A percentile compares a stretch with the other conserved stretches of the same genome.
phyloP scores from a whole-genome alignment of 2,888 invertebrate species.

The Rapana venosa region DNA sequence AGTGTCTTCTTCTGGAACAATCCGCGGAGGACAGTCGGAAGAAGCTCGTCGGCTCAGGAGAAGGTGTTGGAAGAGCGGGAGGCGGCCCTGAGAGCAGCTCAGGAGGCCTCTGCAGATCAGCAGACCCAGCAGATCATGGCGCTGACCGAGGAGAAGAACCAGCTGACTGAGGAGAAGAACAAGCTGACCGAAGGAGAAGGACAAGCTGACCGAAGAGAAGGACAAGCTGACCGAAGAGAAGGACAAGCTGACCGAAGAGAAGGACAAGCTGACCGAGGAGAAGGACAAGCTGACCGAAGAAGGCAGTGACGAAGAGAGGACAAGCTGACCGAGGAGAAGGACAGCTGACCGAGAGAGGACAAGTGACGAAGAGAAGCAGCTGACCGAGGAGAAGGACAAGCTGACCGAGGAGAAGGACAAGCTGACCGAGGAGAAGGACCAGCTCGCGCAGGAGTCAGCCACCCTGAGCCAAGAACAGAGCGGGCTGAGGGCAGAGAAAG shows the following conservation, averaged over 20 bases:
- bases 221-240: too few relatives aligned
- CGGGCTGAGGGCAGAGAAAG: conserved; percentile 32
- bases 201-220: too few relatives aligned
- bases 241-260: too few relatives aligned
- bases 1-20: conserved; percentile 16
- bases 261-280: too few relatives aligned
- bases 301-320: conserved; percentile 13
- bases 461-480: conserved; percentile 1
- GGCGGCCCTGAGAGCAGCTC: not conserved
- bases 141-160: conserved; percentile 35
- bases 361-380: not conserved
- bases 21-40: conserved; percentile 29
- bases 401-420: conserved; percentile 10
- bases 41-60: not conserved
- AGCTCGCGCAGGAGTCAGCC: conserved; percentile 34
- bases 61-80: conserved; percentile 32
- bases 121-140: conserved; percentile 5
- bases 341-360: too few relatives aligned
- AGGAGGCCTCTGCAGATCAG: not conserved
- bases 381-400: conserved; percentile 36
- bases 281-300: too few relatives aligned
- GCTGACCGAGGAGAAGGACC: not conserved
- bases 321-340: too few relatives aligned
- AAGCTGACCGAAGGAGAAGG: too few relatives aligned
- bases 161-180: not conserved